Conservation (phyloP, 2,113 vertebrate species). For the Romanogobio albipinnatus region DNA sequence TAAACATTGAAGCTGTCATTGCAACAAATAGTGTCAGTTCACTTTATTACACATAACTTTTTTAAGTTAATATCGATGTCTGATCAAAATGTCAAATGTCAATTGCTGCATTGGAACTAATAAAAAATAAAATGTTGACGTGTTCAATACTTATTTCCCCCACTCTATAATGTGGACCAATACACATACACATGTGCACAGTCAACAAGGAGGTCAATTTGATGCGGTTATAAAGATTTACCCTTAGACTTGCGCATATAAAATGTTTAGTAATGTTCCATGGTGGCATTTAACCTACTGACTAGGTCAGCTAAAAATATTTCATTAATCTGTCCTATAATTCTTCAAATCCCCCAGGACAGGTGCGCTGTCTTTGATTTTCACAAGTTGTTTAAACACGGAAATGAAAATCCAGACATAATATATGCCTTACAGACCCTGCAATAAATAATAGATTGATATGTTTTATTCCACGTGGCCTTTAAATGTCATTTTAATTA, state of each 20-base stretch:
- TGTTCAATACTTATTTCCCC: too few species aligned
- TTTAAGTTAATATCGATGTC: too few species aligned
- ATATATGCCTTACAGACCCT: conserved; percentile 50
- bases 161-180: not conserved
- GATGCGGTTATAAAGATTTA: not conserved
- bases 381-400: conserved; percentile 38
- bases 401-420: conserved; percentile 44
- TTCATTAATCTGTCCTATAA: conserved; percentile 19
- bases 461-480: conserved; percentile 31
- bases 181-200: not conserved
- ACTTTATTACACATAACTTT: too few species aligned
- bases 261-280: conserved; percentile 18
- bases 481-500: conserved; percentile 49
- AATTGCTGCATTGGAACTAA: too few species aligned
- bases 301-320: conserved; percentile 11
- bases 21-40: too few species aligned
- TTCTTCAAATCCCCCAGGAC: not conserved
- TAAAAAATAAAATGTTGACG: too few species aligned
- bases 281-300: conserved; percentile 26
- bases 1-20: too few species aligned
- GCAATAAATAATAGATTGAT: conserved; percentile 59
- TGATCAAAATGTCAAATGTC: too few species aligned
- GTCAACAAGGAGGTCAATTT: not conserved
- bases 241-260: too few species aligned
- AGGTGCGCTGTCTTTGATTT: conserved; percentile 1